Evolutionary conservation across 2,113 vertebrate genomes (phyloP), one percentile per base, ranked within the genome.

Genomic region (Callionymus lyra): DNA sequence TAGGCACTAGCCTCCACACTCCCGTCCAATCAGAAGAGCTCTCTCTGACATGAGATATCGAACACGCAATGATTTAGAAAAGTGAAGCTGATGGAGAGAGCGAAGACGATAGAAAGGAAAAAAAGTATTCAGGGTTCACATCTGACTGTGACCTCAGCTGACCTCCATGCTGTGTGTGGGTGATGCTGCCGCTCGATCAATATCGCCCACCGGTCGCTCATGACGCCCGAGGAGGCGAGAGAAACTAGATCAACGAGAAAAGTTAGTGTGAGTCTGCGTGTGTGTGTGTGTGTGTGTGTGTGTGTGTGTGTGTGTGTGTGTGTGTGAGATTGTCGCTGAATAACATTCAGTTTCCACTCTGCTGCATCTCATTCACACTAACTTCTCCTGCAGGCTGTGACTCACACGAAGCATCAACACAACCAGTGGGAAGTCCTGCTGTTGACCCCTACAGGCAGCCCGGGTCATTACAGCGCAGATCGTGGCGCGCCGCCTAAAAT

Each of bases 111-210:
- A 53, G 44, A 53, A 36, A 15, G 6, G 36, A 10, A 6, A 32
- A 33, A 50, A 51, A 40, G 63, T 47, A 44, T 49, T 33, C 59
- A 46, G 10, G 50, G 47, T 56, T 56, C 50, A 52, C 41, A 10
- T 38, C 50, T 61, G 49, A 67, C 50, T 59, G 35, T 38, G 47
- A 67, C 59, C 71, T 70, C 65, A 47, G 44, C 6, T 43, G 59
- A 59, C 65, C 55, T 74, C 57, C 63, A 55, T 57, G 52, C 43
- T 1, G 48, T 59, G 46, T 50, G 63, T 59, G 62, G 59, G 65
- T 42, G 59, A 63, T 56, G 63, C 40, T 52, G 63, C 38, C 18
- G 47, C 63, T 43, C 44, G 35, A 59, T 74, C 66, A 3, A 74
- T 74, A 61, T 49, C 41, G 38, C 53, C 59, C 59, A 64, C 56